phyloP scores from a whole-genome alignment of 2,797 vertebrate genomes.

The Tokudaia tokunoshimensis region DNA sequence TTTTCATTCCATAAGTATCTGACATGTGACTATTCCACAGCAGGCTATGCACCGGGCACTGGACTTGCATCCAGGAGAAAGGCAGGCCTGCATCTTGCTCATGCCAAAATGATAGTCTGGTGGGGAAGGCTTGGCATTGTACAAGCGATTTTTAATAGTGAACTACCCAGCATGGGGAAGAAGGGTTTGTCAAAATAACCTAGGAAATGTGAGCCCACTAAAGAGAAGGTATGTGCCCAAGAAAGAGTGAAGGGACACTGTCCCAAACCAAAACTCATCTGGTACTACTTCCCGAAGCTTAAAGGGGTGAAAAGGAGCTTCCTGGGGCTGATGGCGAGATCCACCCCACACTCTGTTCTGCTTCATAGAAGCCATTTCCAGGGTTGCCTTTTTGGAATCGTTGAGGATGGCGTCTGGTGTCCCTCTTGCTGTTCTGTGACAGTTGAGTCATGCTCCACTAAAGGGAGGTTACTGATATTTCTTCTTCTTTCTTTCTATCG shows the following conservation, averaged over 20 bases:
- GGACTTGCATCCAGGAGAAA: not conserved
- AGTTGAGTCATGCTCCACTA: not conserved
- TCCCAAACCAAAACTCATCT: too few relatives aligned
- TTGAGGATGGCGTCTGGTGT: fast-evolving
- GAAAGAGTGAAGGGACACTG: not conserved
- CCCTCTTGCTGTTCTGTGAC: not conserved
- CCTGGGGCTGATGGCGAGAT: not conserved
- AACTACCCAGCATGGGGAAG: not conserved
- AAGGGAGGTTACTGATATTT: not conserved
- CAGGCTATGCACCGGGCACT: not conserved
- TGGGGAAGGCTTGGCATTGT: not conserved
- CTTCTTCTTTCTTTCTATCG: not conserved
- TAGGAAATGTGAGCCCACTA: not conserved
- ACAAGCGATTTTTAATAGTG: not conserved
- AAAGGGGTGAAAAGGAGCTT: not conserved
- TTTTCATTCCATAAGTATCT: not conserved
- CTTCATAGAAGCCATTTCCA: not conserved
- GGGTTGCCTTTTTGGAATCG: not conserved
- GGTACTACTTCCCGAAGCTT: not conserved
- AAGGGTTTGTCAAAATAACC: not conserved
- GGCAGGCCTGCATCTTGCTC: not conserved
- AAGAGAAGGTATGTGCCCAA: not conserved
- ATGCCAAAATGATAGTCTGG: not conserved
- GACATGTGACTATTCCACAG: not conserved
- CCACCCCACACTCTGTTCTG: not conserved